phyloP scores from a whole-genome alignment of 2,797 vertebrate genomes.

The Xenopus petersii region DNA sequence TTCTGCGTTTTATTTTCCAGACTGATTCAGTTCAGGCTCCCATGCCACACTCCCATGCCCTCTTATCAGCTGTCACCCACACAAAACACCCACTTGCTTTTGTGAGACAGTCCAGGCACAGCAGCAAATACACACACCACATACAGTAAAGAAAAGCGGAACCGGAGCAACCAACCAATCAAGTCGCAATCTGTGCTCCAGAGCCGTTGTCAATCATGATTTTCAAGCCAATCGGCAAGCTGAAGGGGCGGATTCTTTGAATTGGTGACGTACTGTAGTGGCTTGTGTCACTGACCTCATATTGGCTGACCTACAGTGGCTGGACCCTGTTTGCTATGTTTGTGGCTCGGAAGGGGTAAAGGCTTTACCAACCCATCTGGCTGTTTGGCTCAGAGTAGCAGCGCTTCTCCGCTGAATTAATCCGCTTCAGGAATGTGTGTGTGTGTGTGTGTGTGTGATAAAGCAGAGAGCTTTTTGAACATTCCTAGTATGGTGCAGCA shows the following conservation, averaged over 20 bases:
- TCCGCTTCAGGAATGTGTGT: too few relatives aligned
- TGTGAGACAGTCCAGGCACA: constrained; percentile 21
- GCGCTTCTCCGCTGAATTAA: too few relatives aligned
- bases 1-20: not conserved
- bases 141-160: constrained; percentile 44
- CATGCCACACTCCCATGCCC: constrained; percentile 9
- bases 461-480: too few relatives aligned
- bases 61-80: constrained; percentile 27
- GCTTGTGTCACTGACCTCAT: not conserved
- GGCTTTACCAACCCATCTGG: too few relatives aligned
- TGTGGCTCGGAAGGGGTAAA: too few relatives aligned
- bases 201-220: constrained; percentile 27
- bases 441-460: too few relatives aligned
- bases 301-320: too few relatives aligned
- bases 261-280: constrained; percentile 11
- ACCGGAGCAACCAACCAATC: constrained; percentile 30
- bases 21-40: not conserved
- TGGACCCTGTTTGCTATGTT: too few relatives aligned
- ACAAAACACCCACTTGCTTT: constrained; percentile 4
- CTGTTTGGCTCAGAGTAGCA: too few relatives aligned
- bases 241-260: not conserved
- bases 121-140: constrained; percentile 18
- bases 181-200: not conserved
- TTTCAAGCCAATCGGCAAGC: not conserved
- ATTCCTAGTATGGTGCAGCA: too few relatives aligned